Conservation (phyloP, 2,113 vertebrate species). For the Bothrops jararaca region DNA sequence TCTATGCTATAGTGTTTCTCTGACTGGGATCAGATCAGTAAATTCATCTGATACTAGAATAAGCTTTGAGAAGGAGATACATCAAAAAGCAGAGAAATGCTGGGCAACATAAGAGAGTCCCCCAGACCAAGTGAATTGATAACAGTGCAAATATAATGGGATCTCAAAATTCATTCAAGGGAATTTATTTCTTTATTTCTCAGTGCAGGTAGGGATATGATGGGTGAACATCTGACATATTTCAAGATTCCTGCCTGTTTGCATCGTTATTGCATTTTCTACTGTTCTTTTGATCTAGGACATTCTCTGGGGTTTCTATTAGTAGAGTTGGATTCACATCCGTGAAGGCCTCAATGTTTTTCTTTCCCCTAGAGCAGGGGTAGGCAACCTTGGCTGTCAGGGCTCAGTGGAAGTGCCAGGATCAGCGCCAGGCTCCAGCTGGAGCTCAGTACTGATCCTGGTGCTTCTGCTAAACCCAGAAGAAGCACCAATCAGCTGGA, state of each 20-base stretch:
- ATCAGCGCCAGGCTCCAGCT: too few species aligned
- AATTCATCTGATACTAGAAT: neutral
- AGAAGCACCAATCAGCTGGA: too few species aligned
- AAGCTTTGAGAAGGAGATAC: neutral
- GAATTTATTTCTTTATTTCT: neutral
- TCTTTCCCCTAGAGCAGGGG: neutral
- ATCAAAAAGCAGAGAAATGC: neutral
- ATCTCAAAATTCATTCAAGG: neutral
- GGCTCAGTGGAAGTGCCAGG: too few species aligned
- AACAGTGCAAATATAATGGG: neutral
- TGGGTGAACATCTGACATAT: neutral
- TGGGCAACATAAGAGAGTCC: neutral
- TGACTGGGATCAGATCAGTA: neutral
- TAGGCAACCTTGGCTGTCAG: too few species aligned
- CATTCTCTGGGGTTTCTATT: neutral
- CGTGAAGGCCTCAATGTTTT: neutral
- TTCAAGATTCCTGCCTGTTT: neutral
- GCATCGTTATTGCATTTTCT: neutral
- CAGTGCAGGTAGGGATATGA: neutral
- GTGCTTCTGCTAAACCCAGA: too few species aligned
- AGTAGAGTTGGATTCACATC: neutral
- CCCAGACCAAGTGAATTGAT: neutral
- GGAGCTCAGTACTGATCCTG: too few species aligned
- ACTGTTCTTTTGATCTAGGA: neutral
- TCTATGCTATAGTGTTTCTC: neutral